Conservation (phyloP, 2,888 invertebrate genomes). For the Melanostoma mellinum region DNA sequence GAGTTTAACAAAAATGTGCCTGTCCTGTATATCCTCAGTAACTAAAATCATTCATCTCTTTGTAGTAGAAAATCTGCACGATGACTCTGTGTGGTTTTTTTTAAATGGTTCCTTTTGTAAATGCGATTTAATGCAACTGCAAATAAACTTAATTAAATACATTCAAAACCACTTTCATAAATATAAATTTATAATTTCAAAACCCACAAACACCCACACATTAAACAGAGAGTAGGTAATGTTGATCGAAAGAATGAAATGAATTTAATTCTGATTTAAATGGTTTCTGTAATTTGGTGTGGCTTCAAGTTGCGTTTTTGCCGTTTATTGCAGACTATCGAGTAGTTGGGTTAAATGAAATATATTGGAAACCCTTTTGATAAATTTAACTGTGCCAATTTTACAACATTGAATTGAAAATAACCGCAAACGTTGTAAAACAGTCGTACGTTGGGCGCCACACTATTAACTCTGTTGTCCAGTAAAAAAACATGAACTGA, state of each 20-base stretch:
- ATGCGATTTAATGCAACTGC: conserved; percentile 3
- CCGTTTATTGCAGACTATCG: conserved; percentile 10
- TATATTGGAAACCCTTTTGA: conserved; percentile 46
- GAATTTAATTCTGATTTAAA: conserved; percentile 58
- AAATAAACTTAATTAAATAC: conserved; percentile 40
- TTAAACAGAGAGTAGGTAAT: conserved; percentile 18
- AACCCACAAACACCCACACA: conserved; percentile 47
- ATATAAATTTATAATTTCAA: conserved; percentile 18
- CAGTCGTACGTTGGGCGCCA: conserved; percentile 2
- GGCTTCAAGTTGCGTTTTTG: neutral
- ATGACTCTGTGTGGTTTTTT: too few species aligned
- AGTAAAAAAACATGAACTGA: neutral
- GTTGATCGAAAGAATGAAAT: conserved; percentile 41
- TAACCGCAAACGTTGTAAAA: conserved; percentile 61
- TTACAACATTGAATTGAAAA: conserved; percentile 64
- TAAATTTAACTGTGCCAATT: conserved; percentile 66
- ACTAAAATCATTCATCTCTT: too few species aligned
- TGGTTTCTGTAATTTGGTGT: conserved; percentile 45
- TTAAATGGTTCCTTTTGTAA: too few species aligned
- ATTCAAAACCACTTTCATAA: conserved; percentile 37
- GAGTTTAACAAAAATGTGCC: too few species aligned
- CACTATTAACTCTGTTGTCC: too few species aligned
- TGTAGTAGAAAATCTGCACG: too few species aligned
- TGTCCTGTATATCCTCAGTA: too few species aligned
- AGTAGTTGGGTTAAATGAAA: conserved; percentile 42